Conservation (phyloP, 2,113 vertebrate species). For the Halichoeres trimaculatus region DNA sequence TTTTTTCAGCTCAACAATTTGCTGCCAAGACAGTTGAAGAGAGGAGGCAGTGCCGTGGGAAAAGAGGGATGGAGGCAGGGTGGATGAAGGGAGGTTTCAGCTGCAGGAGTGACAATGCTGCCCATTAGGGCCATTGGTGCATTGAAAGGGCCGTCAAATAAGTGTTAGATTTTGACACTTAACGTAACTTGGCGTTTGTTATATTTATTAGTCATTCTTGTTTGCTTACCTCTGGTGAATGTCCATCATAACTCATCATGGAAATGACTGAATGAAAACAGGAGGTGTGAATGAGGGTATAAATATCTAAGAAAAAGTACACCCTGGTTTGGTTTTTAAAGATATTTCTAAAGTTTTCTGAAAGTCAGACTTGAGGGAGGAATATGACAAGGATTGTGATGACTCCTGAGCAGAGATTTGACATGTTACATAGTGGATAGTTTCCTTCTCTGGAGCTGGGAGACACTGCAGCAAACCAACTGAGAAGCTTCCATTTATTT, state of each 20-base stretch:
- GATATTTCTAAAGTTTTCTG: constrained; percentile 47
- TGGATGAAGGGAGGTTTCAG: constrained; percentile 10
- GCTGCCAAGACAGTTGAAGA: constrained; percentile 37
- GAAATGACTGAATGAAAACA: neutral
- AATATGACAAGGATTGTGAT: constrained; percentile 49
- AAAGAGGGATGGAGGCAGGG: constrained; percentile 1
- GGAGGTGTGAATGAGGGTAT: neutral
- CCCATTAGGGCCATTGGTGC: constrained; percentile 30
- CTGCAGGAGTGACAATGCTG: constrained; percentile 38
- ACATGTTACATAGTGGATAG: constrained; percentile 58
- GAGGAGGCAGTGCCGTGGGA: constrained; percentile 8
- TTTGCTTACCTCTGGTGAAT: neutral
- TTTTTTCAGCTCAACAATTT: constrained; percentile 40
- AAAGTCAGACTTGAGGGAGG: constrained; percentile 39
- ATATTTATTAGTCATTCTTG: neutral
- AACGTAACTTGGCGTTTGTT: neutral
- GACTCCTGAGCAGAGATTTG: constrained; percentile 60
- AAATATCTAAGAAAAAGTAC: constrained; percentile 27
- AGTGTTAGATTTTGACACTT: constrained; percentile 12
- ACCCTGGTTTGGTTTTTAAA: constrained; percentile 24
- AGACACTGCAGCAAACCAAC: constrained; percentile 68
- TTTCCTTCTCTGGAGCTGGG: constrained; percentile 56
- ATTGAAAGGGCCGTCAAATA: neutral
- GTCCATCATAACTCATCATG: neutral
- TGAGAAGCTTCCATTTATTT: constrained; percentile 71